phyloP scores from a whole-genome alignment of 2,797 vertebrate species.

The Danio jaintianensis region DNA sequence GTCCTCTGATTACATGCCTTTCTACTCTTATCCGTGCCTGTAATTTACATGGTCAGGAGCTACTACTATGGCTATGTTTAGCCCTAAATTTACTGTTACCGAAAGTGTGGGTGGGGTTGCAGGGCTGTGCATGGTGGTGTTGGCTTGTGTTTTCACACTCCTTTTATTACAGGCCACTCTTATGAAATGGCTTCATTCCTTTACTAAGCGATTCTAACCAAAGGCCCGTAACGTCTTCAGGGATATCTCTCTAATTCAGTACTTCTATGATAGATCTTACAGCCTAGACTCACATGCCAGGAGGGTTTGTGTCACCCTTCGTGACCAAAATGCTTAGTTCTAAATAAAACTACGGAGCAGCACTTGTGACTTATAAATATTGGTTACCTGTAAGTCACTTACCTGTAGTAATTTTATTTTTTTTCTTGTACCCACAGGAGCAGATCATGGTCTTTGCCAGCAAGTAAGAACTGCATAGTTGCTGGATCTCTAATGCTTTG shows the following conservation, averaged over 20 bases:
- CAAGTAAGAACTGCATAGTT: slow-evolving; percentile 78
- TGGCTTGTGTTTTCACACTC: slow-evolving; percentile 85
- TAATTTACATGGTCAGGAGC: slow-evolving; percentile 83
- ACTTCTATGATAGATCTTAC: slow-evolving; percentile 42
- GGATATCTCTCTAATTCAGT: slow-evolving; percentile 49
- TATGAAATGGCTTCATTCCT: slow-evolving; percentile 79
- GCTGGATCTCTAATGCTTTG: slow-evolving; percentile 54
- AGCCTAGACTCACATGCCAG: not conserved
- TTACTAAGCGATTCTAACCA: slow-evolving; percentile 79
- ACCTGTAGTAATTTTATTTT: slow-evolving; percentile 40
- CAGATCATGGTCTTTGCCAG: slow-evolving; percentile 95
- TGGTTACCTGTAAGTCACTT: slow-evolving; percentile 35
- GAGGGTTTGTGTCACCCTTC: not conserved
- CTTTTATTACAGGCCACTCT: slow-evolving; percentile 83
- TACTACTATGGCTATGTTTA: slow-evolving; percentile 85
- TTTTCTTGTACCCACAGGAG: slow-evolving; percentile 81
- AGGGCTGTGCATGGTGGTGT: slow-evolving; percentile 74
- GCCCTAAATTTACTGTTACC: slow-evolving; percentile 84
- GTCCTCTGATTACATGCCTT: slow-evolving; percentile 81
- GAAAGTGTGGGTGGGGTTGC: slow-evolving; percentile 84
- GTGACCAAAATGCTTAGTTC: not conserved
- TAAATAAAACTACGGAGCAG: not conserved
- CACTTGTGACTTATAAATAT: not conserved
- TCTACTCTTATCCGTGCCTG: slow-evolving; percentile 74
- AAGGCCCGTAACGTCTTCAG: slow-evolving; percentile 62